Percentiles rank a stretch among this genome's conserved stretches.
These are phyloP conservation scores for Hassar affinis DNA, from an alignment of 2,113 vertebrate species.

Conservation along the genomic window DNA sequence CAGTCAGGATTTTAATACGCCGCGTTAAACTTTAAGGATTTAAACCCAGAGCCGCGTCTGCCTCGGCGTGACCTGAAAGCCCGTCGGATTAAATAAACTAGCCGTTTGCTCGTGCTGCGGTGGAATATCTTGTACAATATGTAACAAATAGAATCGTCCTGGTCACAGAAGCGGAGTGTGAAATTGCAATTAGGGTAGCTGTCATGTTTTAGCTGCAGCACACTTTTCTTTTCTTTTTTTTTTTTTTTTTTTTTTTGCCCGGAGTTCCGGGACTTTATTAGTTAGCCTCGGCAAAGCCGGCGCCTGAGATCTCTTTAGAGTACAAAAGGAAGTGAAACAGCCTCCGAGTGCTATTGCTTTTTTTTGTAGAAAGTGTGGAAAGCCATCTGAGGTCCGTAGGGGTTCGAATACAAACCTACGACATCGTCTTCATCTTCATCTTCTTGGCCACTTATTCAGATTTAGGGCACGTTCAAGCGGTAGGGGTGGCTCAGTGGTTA, in stretches of 20 bases:
- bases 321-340: background rate
- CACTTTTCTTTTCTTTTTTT: no score
- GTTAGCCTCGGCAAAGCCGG: background rate
- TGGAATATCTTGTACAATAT: background rate
- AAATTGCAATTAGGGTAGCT: constrained; percentile 27
- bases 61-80: background rate
- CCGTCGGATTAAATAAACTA: background rate
- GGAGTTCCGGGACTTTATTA: constrained; percentile 12
- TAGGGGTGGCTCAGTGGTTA: no score
- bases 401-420: no score
- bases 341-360: no score
- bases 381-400: no score
- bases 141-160: background rate
- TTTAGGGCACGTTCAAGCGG: no score
- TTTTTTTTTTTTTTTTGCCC: background rate
- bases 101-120: background rate
- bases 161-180: constrained; percentile 12
- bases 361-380: no score
- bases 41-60: background rate
- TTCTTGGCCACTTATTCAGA: no score
- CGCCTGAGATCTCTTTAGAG: no score
- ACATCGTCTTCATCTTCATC: no score
- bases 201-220: constrained; percentile 21
- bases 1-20: background rate
- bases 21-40: background rate